Evolutionary conservation across 30 jellyfish, hydroid and myxozoan genomes (phyloP).

Genomic region (Aurelia aurita): DNA sequence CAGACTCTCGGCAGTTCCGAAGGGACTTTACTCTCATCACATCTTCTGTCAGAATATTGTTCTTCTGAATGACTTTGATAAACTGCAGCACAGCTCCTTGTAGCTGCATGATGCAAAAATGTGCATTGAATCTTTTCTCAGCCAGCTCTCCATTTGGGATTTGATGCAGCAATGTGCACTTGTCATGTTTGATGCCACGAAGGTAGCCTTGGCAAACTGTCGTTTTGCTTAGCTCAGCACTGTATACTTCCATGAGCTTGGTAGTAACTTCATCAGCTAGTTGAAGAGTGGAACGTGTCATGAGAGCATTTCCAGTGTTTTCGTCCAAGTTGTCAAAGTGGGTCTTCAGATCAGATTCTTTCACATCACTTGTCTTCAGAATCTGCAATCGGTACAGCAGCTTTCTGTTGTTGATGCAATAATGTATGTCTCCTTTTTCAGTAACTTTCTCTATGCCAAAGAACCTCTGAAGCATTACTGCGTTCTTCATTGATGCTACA

Average conservation of each 20-base stretch:
- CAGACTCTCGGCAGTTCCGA: background rate
- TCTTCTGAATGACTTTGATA: background rate
- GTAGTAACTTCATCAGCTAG: background rate
- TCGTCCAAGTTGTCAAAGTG: constrained; percentile 6
- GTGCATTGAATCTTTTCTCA: constrained; percentile 29
- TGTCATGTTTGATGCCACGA: constrained; percentile 37
- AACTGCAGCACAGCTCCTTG: constrained; percentile 24
- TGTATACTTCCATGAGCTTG: constrained; percentile 17
- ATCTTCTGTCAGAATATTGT: background rate
- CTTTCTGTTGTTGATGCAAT: constrained; percentile 9
- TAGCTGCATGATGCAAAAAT: constrained; percentile 40
- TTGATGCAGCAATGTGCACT: constrained; percentile 20
- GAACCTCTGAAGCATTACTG: constrained; percentile 24
- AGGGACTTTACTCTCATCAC: background rate
- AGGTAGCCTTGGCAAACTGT: constrained; percentile 7
- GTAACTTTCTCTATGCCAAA: constrained; percentile 49
- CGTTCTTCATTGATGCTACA: constrained; percentile 3
- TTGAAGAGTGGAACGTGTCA: background rate
- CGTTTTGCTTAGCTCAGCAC: background rate
- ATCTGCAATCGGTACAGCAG: constrained; percentile 11
- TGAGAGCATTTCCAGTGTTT: constrained; percentile 20
- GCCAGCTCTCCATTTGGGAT: constrained; percentile 9
- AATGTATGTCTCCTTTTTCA: background rate
- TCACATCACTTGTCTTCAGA: background rate
- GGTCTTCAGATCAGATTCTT: background rate